Evolutionary conservation across 2,888 invertebrate genomes (phyloP).

Genomic region (Phengaris alcon): DNA sequence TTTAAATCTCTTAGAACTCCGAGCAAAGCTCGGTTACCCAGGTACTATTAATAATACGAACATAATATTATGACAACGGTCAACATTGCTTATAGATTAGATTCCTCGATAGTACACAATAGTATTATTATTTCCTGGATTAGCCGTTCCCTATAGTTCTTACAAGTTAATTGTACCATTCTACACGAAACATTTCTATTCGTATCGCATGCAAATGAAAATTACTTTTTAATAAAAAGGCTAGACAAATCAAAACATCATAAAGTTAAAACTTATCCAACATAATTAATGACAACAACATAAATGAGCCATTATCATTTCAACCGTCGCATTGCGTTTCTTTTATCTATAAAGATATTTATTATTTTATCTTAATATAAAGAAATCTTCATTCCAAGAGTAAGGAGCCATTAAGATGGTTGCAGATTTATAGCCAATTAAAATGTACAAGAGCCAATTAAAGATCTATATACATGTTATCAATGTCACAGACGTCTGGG

Average conservation of each 20-base stretch:
- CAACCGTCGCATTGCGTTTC: constrained; percentile 32
- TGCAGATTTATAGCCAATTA: constrained; percentile 71
- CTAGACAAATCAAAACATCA: constrained; percentile 24
- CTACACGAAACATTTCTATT: no score
- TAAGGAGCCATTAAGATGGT: constrained; percentile 56
- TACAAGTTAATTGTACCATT: no score
- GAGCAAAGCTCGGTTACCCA: no score
- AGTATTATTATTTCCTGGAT: no score
- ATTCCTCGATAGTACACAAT: no score
- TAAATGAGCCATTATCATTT: constrained; percentile 40
- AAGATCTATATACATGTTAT: constrained; percentile 48
- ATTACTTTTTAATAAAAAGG: neutral
- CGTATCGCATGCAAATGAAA: no score
- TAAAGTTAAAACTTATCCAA: constrained; percentile 23
- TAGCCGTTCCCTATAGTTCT: no score
- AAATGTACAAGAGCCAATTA: constrained; percentile 73
- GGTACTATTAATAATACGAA: no score
- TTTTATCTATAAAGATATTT: constrained; percentile 36
- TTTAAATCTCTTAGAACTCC: no score
- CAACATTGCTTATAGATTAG: no score
- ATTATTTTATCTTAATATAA: constrained; percentile 40
- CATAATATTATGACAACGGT: no score
- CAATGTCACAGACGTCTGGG: constrained; percentile 33
- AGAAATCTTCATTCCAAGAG: constrained; percentile 51
- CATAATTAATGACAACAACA: constrained; percentile 38